Evolutionary conservation across 1,140 invertebrate genomes (phyloP).

Genomic region (Aphidius ervi): DNA sequence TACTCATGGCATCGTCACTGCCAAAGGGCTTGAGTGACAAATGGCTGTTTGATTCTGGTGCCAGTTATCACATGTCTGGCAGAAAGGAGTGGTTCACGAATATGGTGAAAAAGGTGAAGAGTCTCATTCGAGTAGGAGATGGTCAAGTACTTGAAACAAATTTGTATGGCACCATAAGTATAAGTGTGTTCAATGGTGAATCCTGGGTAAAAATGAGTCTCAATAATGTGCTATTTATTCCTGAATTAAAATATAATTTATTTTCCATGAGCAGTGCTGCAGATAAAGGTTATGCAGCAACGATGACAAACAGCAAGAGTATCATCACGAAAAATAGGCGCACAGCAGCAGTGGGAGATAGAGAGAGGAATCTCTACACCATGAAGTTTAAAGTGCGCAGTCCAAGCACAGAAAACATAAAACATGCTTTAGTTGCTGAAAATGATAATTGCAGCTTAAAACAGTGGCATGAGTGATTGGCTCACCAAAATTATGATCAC

Average conservation of each 20-base stretch:
- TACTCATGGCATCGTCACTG: background rate
- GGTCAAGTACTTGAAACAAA: conserved; percentile 14
- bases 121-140: conserved; percentile 17
- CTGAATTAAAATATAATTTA: conserved; percentile 27
- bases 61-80: conserved; percentile 27
- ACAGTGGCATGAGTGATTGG: conserved; percentile 42
- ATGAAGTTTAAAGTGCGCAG: conserved; percentile 5
- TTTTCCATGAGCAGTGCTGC: conserved; percentile 13
- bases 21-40: background rate
- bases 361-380: conserved; percentile 16
- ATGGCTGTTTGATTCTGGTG: conserved; percentile 29
- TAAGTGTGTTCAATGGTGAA: conserved; percentile 9
- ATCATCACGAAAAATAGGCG: conserved; percentile 2
- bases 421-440: no score
- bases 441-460: conserved; percentile 15
- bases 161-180: conserved; percentile 16
- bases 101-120: conserved; percentile 5
- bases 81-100: conserved; percentile 18
- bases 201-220: conserved; percentile 25
- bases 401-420: no score
- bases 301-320: background rate
- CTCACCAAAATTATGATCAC: conserved; percentile 41
- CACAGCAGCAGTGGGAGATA: conserved; percentile 10
- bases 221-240: conserved; percentile 40
- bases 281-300: conserved; percentile 7